Evolutionary conservation across 2,113 vertebrate species (phyloP), one percentile per base, ranked within the genome.

Genomic region (Pteruthius melanotis): DNA sequence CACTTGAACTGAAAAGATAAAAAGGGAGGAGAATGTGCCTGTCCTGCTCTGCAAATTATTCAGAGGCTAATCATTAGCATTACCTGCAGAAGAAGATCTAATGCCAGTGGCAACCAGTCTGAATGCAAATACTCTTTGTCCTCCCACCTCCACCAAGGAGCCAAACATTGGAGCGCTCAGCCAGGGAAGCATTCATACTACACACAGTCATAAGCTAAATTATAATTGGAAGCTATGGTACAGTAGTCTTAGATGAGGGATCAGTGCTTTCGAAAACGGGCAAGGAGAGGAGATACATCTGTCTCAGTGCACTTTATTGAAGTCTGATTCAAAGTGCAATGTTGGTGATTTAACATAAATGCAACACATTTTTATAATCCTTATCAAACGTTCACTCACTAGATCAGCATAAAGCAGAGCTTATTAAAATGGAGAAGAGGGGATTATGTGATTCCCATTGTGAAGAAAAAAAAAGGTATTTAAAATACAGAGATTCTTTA

Each of bases 401-500:
- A 93, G 89, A 95, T 94, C 94, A 92, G 91, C 87, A 93, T 77
- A 96, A 94, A 91, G 80, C 87, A 78, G 37, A 49, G 68, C 77
- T 97, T 96, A 96, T 96, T 97, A 92, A 97, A 97, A 95, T 83
- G 83, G 96, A 65, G 94, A 90, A 96, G 84, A 92, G 52, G 53
- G 79, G 89, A 94, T 97, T 97, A 94, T 92, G 83, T 47, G 94
- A 82, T 92, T 94, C 77, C 47, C 57, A 49, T 90, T 96, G 91
- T 95, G 69, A 89, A 89, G 89, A 15, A 27, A 60, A 83, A 59
- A 72, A 50, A 94, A 92, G 61, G 30, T 71, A 80, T 95, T 96
- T 94, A 83, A 97, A 95, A 96, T 42, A 78, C 44, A 74, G 91
- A 91, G 45, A 72, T 68, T 76, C 92, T 96, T 96, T 96, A 95